Percentiles rank a stretch among this genome's conserved stretches.
Conservation (phyloP, 2,113 vertebrate species). For the Chitala chitala region DNA sequence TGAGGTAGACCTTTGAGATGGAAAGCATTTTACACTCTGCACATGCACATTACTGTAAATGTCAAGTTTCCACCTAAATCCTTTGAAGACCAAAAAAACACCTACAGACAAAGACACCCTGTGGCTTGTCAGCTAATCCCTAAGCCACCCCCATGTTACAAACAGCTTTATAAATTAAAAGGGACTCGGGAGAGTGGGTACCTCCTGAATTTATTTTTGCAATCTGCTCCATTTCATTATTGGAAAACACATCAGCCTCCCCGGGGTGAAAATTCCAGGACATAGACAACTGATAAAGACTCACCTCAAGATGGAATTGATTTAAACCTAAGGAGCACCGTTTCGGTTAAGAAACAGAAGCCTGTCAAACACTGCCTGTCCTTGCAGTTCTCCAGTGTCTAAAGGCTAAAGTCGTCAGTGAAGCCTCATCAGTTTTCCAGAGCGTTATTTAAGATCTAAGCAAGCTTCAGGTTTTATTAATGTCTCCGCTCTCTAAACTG, state of each 20-base stretch:
- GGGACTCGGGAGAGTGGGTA: constrained; percentile 47
- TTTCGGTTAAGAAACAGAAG: constrained; percentile 61
- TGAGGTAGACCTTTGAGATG: background rate
- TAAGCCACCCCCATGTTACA: constrained; percentile 37
- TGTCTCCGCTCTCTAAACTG: constrained; percentile 38
- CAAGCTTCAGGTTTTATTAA: constrained; percentile 42
- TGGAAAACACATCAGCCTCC: constrained; percentile 65
- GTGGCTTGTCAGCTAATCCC: constrained; percentile 17
- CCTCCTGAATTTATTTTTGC: constrained; percentile 65
- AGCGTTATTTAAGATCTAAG: constrained; percentile 55
- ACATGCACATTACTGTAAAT: background rate
- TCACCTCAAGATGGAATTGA: constrained; percentile 59
- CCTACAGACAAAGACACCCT: constrained; percentile 22
- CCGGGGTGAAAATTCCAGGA: constrained; percentile 61
- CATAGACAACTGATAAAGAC: constrained; percentile 64
- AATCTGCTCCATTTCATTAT: constrained; percentile 67
- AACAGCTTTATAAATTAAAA: constrained; percentile 53
- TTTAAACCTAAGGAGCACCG: constrained; percentile 62
- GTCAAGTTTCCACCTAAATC: constrained; percentile 6
- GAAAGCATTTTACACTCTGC: background rate
- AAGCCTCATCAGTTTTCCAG: constrained; percentile 62
- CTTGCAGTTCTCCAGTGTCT: constrained; percentile 47
- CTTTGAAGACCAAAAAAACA: constrained; percentile 11
- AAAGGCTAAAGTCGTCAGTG: constrained; percentile 60
- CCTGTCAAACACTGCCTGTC: too few species aligned